A percentile compares a stretch with the other conserved stretches of the same genome.
Evolutionary conservation across 1,140 invertebrate genomes (phyloP).

Genomic region (Saccostrea cuccullata): DNA sequence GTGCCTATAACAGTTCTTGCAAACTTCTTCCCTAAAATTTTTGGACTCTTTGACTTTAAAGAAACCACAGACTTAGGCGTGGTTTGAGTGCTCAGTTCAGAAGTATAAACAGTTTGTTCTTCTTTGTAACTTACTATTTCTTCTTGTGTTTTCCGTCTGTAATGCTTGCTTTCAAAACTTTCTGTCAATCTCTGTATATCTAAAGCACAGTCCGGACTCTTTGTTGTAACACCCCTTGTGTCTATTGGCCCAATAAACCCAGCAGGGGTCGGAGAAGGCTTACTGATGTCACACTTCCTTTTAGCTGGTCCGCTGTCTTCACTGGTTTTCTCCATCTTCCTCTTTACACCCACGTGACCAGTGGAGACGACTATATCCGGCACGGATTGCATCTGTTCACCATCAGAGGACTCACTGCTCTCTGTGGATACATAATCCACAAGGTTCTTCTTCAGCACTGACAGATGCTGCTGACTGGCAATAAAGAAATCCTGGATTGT

Average conservation of each 20-base stretch:
- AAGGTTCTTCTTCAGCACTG: not conserved
- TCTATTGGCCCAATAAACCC: slow-evolving; percentile 20
- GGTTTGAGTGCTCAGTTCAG: not conserved
- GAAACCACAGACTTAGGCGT: not conserved
- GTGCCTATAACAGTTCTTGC: not conserved
- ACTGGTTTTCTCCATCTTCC: not conserved
- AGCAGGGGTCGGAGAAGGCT: not conserved
- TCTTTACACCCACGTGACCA: not conserved
- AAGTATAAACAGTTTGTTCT: not conserved
- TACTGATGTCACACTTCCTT: not conserved
- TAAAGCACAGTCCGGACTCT: not conserved
- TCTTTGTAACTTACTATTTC: not conserved
- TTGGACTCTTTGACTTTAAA: slow-evolving; percentile 1
- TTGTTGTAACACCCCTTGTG: slow-evolving; percentile 7
- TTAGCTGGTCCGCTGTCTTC: not conserved
- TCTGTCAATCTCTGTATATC: not conserved
- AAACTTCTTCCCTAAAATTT: not conserved
- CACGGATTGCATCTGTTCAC: not conserved
- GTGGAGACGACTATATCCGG: not conserved
- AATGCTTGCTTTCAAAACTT: slow-evolving; percentile 12
- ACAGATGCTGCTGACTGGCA: not conserved
- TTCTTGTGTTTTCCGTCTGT: not conserved
- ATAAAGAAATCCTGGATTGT: not conserved
- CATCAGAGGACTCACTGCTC: not conserved
- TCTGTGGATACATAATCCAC: slow-evolving; percentile 26